phyloP scores from a whole-genome alignment of 2,797 vertebrate species.

The Brotula barbata region DNA sequence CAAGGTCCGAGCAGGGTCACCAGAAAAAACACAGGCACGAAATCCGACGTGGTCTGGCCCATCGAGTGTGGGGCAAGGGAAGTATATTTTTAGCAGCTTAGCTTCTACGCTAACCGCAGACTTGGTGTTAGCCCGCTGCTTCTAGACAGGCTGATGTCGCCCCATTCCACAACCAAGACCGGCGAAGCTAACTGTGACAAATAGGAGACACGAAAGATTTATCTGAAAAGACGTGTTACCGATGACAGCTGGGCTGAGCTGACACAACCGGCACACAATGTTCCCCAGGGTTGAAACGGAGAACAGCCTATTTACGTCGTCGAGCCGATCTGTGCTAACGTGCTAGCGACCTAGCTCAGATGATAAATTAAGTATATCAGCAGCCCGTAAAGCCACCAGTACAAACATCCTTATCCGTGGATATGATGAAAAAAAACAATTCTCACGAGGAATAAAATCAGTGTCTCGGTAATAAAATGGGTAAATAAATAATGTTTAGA shows the following conservation, averaged over 20 bases:
- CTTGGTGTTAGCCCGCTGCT: constrained; percentile 40
- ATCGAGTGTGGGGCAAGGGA: constrained; percentile 39
- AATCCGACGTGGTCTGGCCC: constrained; percentile 42
- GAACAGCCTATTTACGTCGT: constrained; percentile 55
- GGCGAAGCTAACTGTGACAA: neutral
- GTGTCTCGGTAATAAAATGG: neutral
- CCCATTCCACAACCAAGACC: constrained; percentile 23
- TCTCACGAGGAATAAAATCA: neutral
- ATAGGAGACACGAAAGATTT: neutral
- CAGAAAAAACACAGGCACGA: constrained; percentile 42
- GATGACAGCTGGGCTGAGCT: neutral
- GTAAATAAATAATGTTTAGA: constrained; percentile 27
- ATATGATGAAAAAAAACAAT: neutral
- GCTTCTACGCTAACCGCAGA: constrained; percentile 31
- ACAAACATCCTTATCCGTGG: constrained; percentile 20
- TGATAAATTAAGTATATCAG: constrained; percentile 37
- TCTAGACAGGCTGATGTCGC: constrained; percentile 25
- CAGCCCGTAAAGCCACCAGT: constrained; percentile 8
- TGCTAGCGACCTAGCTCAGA: constrained; percentile 49
- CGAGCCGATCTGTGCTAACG: constrained; percentile 45
- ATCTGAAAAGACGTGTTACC: neutral
- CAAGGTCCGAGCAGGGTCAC: constrained; percentile 41
- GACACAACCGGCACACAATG: constrained; percentile 56
- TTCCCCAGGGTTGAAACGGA: constrained; percentile 37
- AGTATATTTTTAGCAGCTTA: constrained; percentile 71